A percentile compares a stretch with the other conserved stretches of the same genome.
Conservation (phyloP, 92 coral and sea anemone species). For the Montipora capitata region DNA sequence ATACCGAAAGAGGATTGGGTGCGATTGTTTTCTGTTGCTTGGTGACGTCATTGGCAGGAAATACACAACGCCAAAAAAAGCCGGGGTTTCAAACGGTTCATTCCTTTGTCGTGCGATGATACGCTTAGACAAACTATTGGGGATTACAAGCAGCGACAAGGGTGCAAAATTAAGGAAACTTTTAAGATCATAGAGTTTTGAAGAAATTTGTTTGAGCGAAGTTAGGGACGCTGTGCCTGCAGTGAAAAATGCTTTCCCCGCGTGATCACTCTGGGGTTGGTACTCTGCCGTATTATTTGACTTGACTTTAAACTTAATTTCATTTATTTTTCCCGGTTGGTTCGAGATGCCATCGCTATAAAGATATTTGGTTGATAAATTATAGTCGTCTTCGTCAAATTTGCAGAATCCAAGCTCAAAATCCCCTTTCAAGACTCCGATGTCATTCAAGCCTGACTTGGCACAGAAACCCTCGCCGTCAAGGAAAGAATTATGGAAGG, state of each 20-base stretch:
- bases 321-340: not conserved
- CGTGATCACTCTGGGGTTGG: conserved; percentile 42
- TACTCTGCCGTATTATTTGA: too few species aligned
- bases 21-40: conserved; percentile 56
- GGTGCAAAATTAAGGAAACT: not conserved
- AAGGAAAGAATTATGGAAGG: conserved; percentile 89
- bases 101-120: conserved; percentile 14
- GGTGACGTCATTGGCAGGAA: conserved; percentile 74
- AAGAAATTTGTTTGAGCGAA: too few species aligned
- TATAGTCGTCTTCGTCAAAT: too few species aligned
- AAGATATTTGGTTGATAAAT: not conserved
- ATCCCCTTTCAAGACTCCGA: conserved; percentile 86
- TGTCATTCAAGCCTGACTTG: conserved; percentile 86
- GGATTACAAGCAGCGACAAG: not conserved
- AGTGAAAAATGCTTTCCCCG: conserved; percentile 16
- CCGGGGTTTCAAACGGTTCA: conserved; percentile 52
- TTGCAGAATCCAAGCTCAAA: conserved; percentile 37
- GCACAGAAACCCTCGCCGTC: conserved; percentile 94
- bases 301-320: not conserved
- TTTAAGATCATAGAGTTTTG: not conserved
- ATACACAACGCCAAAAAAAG: conserved; percentile 18
- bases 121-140: too few species aligned
- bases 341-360: not conserved
- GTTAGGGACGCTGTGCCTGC: not conserved
- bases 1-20: conserved; percentile 47